A percentile compares a stretch with the other conserved stretches of the same genome.
Conservation (phyloP, 2,797 vertebrate genomes). For the Vireo griseus region DNA sequence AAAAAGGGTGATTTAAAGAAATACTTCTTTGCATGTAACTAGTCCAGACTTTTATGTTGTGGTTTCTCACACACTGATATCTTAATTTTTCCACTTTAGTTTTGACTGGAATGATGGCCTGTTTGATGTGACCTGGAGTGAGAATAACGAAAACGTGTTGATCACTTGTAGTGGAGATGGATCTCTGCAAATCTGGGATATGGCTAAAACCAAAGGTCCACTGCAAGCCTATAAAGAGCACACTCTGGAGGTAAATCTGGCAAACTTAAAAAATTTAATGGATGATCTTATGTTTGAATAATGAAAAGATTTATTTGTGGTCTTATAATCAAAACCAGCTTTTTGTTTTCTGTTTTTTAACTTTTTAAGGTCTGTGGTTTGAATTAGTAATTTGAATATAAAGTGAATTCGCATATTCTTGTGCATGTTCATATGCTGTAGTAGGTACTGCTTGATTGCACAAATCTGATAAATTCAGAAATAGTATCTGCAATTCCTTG, state of each 20-base stretch:
- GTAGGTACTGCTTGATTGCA: background rate
- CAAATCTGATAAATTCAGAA: background rate
- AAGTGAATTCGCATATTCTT: background rate
- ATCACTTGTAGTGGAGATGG: slow-evolving; percentile 90
- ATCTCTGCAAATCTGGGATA: slow-evolving; percentile 94
- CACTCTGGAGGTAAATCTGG: slow-evolving; percentile 82
- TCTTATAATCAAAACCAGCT: background rate
- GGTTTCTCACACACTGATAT: background rate
- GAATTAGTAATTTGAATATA: background rate
- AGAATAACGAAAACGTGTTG: slow-evolving; percentile 88
- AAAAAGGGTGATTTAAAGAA: background rate
- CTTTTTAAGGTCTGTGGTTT: background rate
- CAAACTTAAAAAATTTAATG: background rate
- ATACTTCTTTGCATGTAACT: background rate
- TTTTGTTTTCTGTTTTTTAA: background rate
- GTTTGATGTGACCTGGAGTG: slow-evolving; percentile 94
- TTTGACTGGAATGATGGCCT: slow-evolving; percentile 93
- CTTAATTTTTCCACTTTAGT: slow-evolving; percentile 65
- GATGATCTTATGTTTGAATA: background rate
- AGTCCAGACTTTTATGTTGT: accelerated
- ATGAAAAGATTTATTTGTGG: background rate
- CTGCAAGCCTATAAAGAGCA: slow-evolving; percentile 89
- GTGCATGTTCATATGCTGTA: accelerated
- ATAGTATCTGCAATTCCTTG: background rate
- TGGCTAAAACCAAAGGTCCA: slow-evolving; percentile 79